Evolutionary conservation across 1,140 invertebrate species (phyloP).

Genomic region (Acromyrmex heyeri): DNA sequence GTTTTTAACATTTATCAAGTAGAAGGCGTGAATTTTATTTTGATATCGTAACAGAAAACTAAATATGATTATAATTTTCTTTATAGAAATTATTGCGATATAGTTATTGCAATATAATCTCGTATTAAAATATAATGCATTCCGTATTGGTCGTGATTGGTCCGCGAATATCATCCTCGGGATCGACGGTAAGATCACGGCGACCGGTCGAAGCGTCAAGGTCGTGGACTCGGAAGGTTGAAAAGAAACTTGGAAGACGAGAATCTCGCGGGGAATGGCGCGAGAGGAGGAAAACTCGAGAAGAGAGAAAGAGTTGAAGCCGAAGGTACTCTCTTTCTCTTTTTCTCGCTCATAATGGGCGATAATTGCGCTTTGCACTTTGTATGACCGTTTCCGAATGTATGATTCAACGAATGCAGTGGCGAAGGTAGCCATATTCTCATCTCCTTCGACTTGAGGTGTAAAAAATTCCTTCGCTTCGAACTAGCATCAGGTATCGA

Average conservation of each 20-base stretch:
- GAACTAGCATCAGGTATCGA: not conserved
- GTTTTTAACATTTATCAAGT: too few species aligned
- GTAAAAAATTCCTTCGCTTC: not conserved
- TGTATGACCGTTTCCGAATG: conserved; percentile 67
- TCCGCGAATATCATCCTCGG: conserved; percentile 35
- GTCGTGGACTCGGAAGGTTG: conserved; percentile 70
- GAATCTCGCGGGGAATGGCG: conserved; percentile 6
- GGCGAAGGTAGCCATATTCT: conserved; percentile 38
- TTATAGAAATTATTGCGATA: not conserved
- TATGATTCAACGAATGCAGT: conserved; percentile 69
- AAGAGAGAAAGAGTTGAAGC: conserved; percentile 20
- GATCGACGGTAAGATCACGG: conserved; percentile 25
- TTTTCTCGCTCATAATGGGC: conserved; percentile 61
- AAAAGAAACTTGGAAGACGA: conserved; percentile 46
- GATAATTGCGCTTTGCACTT: conserved; percentile 72
- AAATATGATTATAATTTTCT: not conserved
- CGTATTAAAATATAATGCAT: not conserved
- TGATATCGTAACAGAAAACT: too few species aligned
- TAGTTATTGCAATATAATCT: conserved; percentile 12
- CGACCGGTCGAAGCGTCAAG: conserved; percentile 60
- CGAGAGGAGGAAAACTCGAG: not conserved
- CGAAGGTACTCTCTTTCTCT: not conserved
- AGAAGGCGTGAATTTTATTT: not conserved
- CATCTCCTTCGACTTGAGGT: conserved; percentile 42
- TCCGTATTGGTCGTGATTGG: conserved; percentile 10